These are phyloP conservation scores for Momotus momota DNA, from an alignment of 2,797 vertebrate species.

Conservation along the genomic window DNA sequence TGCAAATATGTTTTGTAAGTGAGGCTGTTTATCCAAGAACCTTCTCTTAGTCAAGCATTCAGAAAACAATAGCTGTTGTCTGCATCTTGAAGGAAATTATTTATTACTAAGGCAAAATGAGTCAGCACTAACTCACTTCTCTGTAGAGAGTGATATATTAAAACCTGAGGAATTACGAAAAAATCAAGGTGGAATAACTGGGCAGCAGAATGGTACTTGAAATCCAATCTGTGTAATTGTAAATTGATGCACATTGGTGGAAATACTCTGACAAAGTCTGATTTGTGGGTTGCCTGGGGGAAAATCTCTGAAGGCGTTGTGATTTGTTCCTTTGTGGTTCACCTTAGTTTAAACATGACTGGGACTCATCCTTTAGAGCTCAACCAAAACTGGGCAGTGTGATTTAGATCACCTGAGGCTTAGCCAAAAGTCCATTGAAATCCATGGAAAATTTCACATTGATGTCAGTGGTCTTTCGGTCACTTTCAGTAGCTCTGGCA, in stretches of 20 bases:
- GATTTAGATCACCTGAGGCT: not conserved
- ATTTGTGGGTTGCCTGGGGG: not conserved
- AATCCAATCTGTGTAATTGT: not conserved
- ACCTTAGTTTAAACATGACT: not conserved
- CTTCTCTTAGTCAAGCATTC: conserved; percentile 31
- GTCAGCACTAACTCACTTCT: not conserved
- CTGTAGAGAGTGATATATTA: not conserved
- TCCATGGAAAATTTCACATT: not conserved
- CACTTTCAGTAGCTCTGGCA: not conserved
- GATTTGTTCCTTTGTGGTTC: not conserved
- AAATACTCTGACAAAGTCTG: not conserved
- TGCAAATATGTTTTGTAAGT: conserved; percentile 38
- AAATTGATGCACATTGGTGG: not conserved
- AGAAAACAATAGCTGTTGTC: conserved; percentile 34
- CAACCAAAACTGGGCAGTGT: not conserved
- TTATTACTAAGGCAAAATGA: conserved; percentile 42
- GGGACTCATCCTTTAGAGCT: not conserved
- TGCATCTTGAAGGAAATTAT: conserved; percentile 45
- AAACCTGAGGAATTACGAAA: conserved; percentile 7
- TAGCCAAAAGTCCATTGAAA: not conserved
- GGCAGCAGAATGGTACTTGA: not conserved
- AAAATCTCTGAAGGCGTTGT: not conserved
- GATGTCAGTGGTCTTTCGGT: not conserved
- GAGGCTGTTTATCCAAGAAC: conserved; percentile 35
- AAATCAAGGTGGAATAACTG: not conserved